Evolutionary conservation across 2,797 vertebrate genomes (phyloP), one percentile per base, ranked within the genome.

Genomic region (Caiman crocodilus): DNA sequence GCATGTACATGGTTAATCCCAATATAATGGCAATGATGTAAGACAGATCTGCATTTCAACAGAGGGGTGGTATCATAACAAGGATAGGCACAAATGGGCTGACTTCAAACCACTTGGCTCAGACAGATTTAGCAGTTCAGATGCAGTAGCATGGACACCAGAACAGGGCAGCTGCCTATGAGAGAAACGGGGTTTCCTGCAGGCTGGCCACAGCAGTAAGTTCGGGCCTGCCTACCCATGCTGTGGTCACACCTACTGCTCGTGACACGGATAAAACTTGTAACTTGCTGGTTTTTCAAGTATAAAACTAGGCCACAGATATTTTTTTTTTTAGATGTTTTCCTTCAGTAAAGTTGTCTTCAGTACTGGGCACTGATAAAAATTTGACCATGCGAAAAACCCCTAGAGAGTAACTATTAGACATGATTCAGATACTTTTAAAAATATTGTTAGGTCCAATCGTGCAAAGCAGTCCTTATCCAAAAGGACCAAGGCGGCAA

Each of bases 361-460:
- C 30, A 35, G 65, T 69, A 21, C 17, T 32, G 30, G 32, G 18
- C 63, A 69, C 9, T 21, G 32, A 69, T n/a, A 69, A 23, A 32
- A 35, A 69, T 69, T 18, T 69, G 30, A 13, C 30, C 65, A 7
- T 32, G 20, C 30, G 11, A 35, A 10, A 32, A 69, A 35, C 12
- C 10, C 32, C 14, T 35, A 20, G 32, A 10, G 10, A 20, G 10
- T 23, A 32, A 17, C 11, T 69, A 35, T 69, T 17, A 10, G 17
- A 55, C 42, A 12, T 18, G 30, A 58, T 58, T 81, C 74, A 26
- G 26, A 69, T 94, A 90, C 74, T 84, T 56, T 32, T 50, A 50
- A 50, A 50, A 18, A 0, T 2, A 0, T 18, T 76, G 73, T 17
- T 4, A 11, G 3, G 20, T 1, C 1, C 61, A 58, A 75, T 63